Conservation (phyloP, 2,888 invertebrate genomes). For the Tipula confusa region DNA sequence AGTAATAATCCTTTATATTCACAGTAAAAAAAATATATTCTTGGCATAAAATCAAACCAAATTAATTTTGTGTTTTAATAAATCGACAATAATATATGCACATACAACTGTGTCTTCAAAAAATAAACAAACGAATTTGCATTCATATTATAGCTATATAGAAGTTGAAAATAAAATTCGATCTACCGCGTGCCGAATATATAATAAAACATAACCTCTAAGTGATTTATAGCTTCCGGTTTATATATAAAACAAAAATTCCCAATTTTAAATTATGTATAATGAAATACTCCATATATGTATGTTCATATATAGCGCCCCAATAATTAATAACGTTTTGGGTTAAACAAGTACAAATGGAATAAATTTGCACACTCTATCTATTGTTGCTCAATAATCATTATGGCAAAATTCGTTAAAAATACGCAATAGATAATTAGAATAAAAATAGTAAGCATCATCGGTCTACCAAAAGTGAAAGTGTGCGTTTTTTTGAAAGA, state of each 20-base stretch:
- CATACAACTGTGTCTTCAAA: not conserved
- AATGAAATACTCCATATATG: not conserved
- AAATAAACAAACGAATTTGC: not conserved
- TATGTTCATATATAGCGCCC: not conserved
- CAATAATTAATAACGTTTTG: not conserved
- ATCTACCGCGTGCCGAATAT: not conserved
- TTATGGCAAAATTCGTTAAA: not conserved
- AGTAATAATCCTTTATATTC: not conserved
- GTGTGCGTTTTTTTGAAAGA: not conserved
- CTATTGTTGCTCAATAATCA: not conserved
- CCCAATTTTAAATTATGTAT: not conserved
- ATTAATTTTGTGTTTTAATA: not conserved
- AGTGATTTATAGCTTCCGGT: not conserved
- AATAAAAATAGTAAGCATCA: not conserved
- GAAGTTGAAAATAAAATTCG: not conserved
- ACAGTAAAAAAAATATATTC: not conserved
- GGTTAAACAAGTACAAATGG: not conserved
- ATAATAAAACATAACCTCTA: not conserved
- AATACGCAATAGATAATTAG: not conserved
- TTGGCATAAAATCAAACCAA: not conserved
- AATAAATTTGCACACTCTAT: not conserved
- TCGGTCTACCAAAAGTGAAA: not conserved
- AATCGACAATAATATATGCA: not conserved
- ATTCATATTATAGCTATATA: too few relatives aligned
- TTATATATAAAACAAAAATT: not conserved